Conservation (phyloP, 1,140 invertebrate species). For the Cherax quadricarinatus region DNA sequence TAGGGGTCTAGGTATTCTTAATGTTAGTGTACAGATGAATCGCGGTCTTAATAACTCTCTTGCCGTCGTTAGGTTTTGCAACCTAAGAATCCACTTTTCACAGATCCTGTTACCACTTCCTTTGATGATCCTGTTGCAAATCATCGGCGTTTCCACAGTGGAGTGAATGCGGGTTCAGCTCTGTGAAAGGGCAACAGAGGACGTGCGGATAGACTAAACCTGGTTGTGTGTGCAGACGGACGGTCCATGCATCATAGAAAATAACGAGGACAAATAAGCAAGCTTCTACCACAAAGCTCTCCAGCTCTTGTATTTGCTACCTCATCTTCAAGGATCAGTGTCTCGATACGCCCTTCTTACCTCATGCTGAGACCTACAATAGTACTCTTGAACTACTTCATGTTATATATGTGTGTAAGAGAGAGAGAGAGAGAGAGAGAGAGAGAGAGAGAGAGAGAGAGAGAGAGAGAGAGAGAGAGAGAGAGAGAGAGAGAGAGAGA, state of each 20-base stretch:
- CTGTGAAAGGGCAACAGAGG: neutral
- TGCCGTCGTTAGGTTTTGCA: neutral
- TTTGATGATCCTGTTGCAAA: too few species aligned
- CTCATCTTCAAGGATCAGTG: conserved; percentile 30
- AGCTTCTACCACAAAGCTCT: neutral
- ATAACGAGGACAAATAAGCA: conserved; percentile 47
- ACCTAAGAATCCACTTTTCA: too few species aligned
- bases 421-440: too few species aligned
- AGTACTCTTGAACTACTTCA: too few species aligned
- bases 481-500: too few species aligned
- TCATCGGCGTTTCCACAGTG: neutral
- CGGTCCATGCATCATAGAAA: conserved; percentile 1
- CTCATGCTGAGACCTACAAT: too few species aligned
- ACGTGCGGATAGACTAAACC: conserved; percentile 19
- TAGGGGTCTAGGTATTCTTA: too few species aligned
- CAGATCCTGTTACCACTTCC: too few species aligned
- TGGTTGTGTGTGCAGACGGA: neutral
- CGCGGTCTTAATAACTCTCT: neutral
- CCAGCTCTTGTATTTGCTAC: conserved; percentile 25
- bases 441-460: too few species aligned
- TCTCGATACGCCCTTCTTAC: neutral
- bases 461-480: too few species aligned
- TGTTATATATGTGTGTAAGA: too few species aligned
- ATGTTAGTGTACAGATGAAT: too few species aligned
- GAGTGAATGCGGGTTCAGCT: neutral